Evolutionary conservation across 2,113 vertebrate genomes (phyloP).

Genomic region (Orcinus orca): DNA sequence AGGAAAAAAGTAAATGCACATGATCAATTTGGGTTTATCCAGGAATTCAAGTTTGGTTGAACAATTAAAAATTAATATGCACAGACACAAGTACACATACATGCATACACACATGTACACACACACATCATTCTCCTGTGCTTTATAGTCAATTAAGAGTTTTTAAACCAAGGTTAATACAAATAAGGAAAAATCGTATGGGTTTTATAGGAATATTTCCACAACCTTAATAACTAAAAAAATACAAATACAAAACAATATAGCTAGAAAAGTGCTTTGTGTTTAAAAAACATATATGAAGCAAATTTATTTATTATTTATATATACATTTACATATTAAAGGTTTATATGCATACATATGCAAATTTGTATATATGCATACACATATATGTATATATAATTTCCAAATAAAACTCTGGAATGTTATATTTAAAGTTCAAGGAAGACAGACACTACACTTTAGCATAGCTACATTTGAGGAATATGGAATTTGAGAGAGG

Average conservation of each 20-base stretch:
- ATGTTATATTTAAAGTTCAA: background rate
- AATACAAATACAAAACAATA: background rate
- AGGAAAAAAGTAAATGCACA: background rate
- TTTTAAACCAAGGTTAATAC: background rate
- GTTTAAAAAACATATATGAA: background rate
- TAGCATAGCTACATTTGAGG: background rate
- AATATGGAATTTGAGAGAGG: no score
- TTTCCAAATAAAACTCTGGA: background rate
- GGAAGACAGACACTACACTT: background rate
- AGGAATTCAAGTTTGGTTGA: background rate
- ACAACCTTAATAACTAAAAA: background rate
- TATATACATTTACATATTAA: background rate
- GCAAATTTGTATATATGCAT: background rate
- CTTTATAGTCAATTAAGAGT: background rate
- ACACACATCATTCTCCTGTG: background rate
- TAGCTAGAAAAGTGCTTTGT: background rate
- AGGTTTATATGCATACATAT: background rate
- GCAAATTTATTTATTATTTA: background rate
- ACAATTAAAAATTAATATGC: background rate
- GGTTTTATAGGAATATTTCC: background rate
- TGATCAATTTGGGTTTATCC: background rate
- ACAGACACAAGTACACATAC: background rate
- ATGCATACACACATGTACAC: fast-evolving
- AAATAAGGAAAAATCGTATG: background rate
- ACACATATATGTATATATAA: background rate